A percentile compares a stretch with the other conserved stretches of the same genome.
Conservation (phyloP, 2,797 vertebrate genomes). For the Malacoctenus gilli region DNA sequence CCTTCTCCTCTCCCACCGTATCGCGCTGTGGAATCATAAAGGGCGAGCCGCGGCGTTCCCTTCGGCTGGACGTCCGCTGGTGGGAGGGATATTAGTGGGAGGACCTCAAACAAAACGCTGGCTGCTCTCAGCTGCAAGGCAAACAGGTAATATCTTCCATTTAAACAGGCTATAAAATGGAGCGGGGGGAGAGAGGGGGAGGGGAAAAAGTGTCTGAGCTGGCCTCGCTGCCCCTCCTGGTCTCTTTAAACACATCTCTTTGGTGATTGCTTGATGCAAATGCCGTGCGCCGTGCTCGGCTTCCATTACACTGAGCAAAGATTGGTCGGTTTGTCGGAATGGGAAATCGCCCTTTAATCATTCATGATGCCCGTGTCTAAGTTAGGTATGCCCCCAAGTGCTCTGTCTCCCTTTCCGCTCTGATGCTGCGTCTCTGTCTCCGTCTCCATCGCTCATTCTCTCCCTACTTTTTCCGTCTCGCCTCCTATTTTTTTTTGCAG, state of each 20-base stretch:
- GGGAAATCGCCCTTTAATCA: slow-evolving; percentile 78
- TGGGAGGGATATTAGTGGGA: slow-evolving; percentile 64
- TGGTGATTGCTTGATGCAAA: slow-evolving; percentile 78
- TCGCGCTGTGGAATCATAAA: slow-evolving; percentile 67
- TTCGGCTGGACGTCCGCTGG: slow-evolving; percentile 2
- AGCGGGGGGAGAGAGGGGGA: neutral
- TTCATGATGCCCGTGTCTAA: slow-evolving; percentile 77
- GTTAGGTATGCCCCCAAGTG: slow-evolving; percentile 75
- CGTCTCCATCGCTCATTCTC: slow-evolving; percentile 40
- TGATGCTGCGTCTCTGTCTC: slow-evolving; percentile 47
- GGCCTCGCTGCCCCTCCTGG: neutral
- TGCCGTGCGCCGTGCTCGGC: slow-evolving; percentile 52
- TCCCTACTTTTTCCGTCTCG: slow-evolving; percentile 30
- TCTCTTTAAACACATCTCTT: slow-evolving; percentile 67
- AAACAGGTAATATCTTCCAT: slow-evolving; percentile 77
- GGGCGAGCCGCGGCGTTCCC: slow-evolving; percentile 37
- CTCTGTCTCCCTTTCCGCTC: slow-evolving; percentile 48
- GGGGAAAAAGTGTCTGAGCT: neutral
- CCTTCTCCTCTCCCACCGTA: slow-evolving; percentile 34
- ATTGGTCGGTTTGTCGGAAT: slow-evolving; percentile 73
- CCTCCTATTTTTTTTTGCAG: slow-evolving; percentile 32
- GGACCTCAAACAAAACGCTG: slow-evolving; percentile 78
- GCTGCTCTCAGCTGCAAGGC: slow-evolving; percentile 65
- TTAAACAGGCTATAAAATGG: slow-evolving; percentile 66
- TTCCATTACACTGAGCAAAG: slow-evolving; percentile 81